phyloP scores from a whole-genome alignment of 1,140 invertebrate genomes.

The Hylyphantes graminicola region DNA sequence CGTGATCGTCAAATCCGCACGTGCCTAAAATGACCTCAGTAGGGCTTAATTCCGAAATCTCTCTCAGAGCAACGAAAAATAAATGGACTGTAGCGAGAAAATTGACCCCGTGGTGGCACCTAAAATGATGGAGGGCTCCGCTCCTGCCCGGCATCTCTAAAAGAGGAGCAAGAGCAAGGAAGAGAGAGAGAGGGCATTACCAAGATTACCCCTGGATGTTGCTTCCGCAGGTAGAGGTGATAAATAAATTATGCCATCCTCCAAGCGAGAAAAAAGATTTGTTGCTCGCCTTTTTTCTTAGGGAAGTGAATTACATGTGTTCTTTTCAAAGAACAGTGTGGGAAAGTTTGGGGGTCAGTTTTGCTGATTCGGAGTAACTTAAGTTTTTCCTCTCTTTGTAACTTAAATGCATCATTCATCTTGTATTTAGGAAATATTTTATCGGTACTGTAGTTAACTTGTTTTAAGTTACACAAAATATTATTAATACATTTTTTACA shows the following conservation, averaged over 20 bases:
- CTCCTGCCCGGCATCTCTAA: background rate
- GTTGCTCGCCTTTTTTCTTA: background rate
- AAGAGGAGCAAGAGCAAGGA: conserved; percentile 8
- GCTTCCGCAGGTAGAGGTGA: conserved; percentile 53
- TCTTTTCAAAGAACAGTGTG: no score
- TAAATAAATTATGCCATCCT: conserved; percentile 53
- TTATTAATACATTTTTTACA: no score
- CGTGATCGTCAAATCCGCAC: conserved; percentile 18
- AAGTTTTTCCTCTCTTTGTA: no score
- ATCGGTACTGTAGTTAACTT: no score
- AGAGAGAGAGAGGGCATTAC: conserved; percentile 33
- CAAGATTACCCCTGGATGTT: conserved; percentile 55
- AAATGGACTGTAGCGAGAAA: conserved; percentile 46
- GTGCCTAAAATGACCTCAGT: conserved; percentile 37
- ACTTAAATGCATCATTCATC: no score
- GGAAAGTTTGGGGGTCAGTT: no score
- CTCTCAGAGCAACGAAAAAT: conserved; percentile 29
- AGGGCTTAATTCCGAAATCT: conserved; percentile 35
- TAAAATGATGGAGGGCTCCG: conserved; percentile 46
- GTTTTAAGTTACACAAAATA: no score
- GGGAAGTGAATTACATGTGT: no score
- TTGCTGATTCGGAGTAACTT: no score
- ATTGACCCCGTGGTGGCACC: conserved; percentile 53
- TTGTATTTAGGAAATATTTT: no score
- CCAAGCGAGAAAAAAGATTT: conserved; percentile 10